These are phyloP conservation scores for Pungitius pungitius DNA, from an alignment of 2,113 vertebrate species.

Conservation along the genomic window DNA sequence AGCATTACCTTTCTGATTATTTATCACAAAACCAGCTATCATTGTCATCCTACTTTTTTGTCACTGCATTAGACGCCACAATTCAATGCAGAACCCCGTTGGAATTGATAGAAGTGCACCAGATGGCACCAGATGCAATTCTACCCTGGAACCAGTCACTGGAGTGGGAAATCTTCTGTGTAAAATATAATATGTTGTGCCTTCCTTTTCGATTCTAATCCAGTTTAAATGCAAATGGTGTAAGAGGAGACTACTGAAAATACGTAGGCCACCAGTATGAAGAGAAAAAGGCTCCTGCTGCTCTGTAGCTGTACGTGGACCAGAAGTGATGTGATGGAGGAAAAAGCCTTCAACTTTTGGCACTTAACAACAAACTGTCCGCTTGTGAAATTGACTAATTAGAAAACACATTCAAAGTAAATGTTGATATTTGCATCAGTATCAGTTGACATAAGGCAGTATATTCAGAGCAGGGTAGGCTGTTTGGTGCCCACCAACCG, in stretches of 20 bases:
- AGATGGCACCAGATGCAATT: neutral
- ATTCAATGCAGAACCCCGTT: slow-evolving; percentile 25
- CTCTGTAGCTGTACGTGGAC: neutral
- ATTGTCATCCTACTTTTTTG: slow-evolving; percentile 46
- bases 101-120: neutral
- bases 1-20: slow-evolving; percentile 55
- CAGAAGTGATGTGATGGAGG: neutral
- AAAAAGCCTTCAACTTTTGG: neutral
- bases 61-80: slow-evolving; percentile 51
- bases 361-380: neutral
- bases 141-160: slow-evolving; percentile 4
- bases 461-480: neutral
- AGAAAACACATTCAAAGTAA: neutral
- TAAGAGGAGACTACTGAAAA: slow-evolving; percentile 5
- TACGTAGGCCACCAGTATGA: neutral
- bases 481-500: neutral
- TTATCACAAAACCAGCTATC: slow-evolving; percentile 39
- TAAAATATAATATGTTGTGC: neutral
- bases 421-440: neutral
- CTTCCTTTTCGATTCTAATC: slow-evolving; percentile 19
- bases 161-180: slow-evolving; percentile 4
- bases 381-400: neutral
- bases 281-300: neutral
- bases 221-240: slow-evolving; percentile 27
- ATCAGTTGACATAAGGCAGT: neutral